A percentile compares a stretch with the other conserved stretches of the same genome.
Conservation (phyloP, 2,113 vertebrate species). For the Oryctolagus cuniculus region DNA sequence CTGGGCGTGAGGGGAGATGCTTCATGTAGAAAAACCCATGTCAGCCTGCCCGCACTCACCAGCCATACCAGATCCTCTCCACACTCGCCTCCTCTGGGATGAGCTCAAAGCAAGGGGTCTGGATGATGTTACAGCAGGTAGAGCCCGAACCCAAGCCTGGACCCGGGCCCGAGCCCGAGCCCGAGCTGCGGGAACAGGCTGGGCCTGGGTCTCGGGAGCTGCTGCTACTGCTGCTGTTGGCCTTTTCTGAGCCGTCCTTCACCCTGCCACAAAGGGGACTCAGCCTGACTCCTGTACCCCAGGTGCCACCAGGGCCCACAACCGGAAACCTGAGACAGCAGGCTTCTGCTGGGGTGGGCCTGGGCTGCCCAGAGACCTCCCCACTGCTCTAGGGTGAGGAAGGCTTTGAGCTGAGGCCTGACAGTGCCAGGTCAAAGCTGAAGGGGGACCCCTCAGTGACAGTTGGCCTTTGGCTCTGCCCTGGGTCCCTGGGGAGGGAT, state of each 20-base stretch:
- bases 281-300: slow-evolving; percentile 2
- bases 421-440: background rate
- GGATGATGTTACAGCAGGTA: slow-evolving; percentile 94
- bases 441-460: background rate
- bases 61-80: slow-evolving; percentile 93
- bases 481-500: background rate
- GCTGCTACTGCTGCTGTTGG: slow-evolving; percentile 88
- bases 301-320: slow-evolving; percentile 34
- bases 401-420: background rate
- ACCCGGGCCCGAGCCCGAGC: too few species aligned
- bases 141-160: slow-evolving; percentile 83
- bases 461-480: background rate
- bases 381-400: background rate
- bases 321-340: background rate
- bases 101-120: slow-evolving; percentile 94
- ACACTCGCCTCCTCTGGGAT: slow-evolving; percentile 92
- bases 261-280: slow-evolving; percentile 85
- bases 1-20: accelerated
- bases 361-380: background rate
- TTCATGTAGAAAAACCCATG: background rate
- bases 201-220: slow-evolving; percentile 92
- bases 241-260: slow-evolving; percentile 90
- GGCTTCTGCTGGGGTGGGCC: background rate
- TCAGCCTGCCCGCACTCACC: slow-evolving; percentile 89
- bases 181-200: slow-evolving; percentile 90